Conservation (phyloP, 2,113 vertebrate species). For the Scophthalmus maximus region DNA sequence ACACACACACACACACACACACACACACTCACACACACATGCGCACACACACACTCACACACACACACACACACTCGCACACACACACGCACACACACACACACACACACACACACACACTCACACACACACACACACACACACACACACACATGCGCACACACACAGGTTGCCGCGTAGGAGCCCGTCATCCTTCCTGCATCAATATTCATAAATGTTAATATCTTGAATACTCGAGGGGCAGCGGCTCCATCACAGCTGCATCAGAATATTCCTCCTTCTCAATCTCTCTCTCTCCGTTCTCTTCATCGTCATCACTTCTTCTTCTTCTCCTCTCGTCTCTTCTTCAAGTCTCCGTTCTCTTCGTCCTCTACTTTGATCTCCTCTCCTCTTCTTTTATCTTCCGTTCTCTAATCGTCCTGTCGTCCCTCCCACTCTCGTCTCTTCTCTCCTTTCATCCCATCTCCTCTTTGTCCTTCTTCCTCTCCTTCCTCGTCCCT, state of each 20-base stretch:
- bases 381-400: not conserved
- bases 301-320: conserved; percentile 40
- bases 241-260: conserved; percentile 59
- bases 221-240: conserved; percentile 68
- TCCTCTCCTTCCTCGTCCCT: too few relatives aligned
- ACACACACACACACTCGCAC: not conserved
- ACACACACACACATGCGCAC: conserved; percentile 39
- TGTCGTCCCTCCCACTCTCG: not conserved
- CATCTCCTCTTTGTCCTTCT: not conserved
- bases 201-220: conserved; percentile 78
- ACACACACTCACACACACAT: not conserved
- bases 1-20: not conserved
- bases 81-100: not conserved
- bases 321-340: not conserved
- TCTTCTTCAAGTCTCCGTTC: too few relatives aligned
- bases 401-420: conserved; percentile 19
- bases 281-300: conserved; percentile 5
- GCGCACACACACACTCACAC: too few relatives aligned
- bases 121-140: conserved; percentile 42
- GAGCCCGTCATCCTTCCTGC: conserved; percentile 55
- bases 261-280: conserved; percentile 45
- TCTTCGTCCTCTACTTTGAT: not conserved
- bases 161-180: conserved; percentile 52
- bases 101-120: conserved; percentile 33
- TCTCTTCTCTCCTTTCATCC: not conserved